Evolutionary conservation across 1,140 invertebrate species (phyloP).

Genomic region (Lerema accius): DNA sequence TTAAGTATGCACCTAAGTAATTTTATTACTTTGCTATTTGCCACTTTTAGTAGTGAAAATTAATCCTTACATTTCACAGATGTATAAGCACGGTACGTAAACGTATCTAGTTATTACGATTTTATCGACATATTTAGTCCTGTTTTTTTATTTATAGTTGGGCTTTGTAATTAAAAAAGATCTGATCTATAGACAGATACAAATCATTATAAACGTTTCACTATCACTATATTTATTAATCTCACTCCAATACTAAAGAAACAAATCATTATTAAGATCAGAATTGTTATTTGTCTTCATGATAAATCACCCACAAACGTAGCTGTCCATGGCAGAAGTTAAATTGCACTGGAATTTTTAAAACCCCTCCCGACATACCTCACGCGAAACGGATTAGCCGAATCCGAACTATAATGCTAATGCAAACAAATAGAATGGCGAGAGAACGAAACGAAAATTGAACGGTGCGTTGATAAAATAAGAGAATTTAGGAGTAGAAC

Average conservation of each 20-base stretch:
- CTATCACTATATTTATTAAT: too few species aligned
- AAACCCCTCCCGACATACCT: constrained; percentile 32
- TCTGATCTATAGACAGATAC: too few species aligned
- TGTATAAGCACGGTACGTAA: too few species aligned
- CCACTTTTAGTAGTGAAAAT: too few species aligned
- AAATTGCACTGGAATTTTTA: constrained; percentile 24
- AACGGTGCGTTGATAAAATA: constrained; percentile 80
- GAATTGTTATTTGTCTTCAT: constrained; percentile 20
- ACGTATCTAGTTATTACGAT: too few species aligned
- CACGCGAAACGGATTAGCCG: constrained; percentile 48
- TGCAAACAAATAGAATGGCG: constrained; percentile 69
- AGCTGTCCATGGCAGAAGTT: constrained; percentile 16
- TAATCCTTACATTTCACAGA: too few species aligned
- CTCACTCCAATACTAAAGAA: constrained; percentile 1
- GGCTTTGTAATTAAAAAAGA: constrained; percentile 9
- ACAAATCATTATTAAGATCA: constrained; percentile 10
- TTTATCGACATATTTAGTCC: too few species aligned
- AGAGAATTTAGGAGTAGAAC: constrained; percentile 77
- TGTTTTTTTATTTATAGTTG: too few species aligned
- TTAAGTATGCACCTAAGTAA: too few species aligned
- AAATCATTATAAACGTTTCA: too few species aligned
- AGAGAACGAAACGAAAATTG: constrained; percentile 76
- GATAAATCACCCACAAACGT: constrained; percentile 19
- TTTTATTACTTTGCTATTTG: too few species aligned
- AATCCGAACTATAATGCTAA: constrained; percentile 60